A percentile compares a stretch with the other conserved stretches of the same genome.
phyloP scores from a whole-genome alignment of 2,888 invertebrate species.

The Archaeoteleia sp. region DNA sequence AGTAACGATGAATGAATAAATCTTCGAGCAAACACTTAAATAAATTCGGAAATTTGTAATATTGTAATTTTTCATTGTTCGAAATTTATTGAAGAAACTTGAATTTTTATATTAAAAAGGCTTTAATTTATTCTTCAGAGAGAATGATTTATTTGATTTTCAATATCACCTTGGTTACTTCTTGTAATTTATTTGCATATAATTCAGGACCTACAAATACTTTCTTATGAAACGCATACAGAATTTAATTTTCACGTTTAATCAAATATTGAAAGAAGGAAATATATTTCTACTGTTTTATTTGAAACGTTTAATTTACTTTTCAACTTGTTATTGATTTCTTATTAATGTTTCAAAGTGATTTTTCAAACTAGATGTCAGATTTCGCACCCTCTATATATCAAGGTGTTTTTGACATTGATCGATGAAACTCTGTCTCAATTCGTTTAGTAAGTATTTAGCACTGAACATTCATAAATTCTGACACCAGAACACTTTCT shows the following conservation, averaged over 20 bases:
- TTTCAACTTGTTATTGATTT: conserved; percentile 17
- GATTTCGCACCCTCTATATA: conserved; percentile 5
- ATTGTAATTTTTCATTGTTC: too few species aligned
- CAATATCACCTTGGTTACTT: too few species aligned
- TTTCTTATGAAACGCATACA: too few species aligned
- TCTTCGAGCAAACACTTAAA: too few species aligned
- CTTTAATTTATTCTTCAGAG: too few species aligned
- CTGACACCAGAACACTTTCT: neutral
- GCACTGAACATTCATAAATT: neutral
- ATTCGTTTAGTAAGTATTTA: conserved; percentile 17
- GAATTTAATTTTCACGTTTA: conserved; percentile 6
- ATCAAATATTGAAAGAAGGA: conserved; percentile 2
- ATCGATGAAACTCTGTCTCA: conserved; percentile 14
- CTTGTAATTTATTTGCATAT: too few species aligned
- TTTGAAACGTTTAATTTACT: conserved; percentile 29
- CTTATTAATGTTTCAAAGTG: conserved; percentile 11
- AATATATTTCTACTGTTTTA: conserved; percentile 14
- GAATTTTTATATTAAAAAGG: too few species aligned
- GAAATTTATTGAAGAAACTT: too few species aligned
- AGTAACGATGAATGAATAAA: too few species aligned
- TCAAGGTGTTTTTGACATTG: conserved; percentile 17
- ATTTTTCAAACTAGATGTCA: conserved; percentile 7
- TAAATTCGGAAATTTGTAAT: too few species aligned
- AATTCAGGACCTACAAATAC: too few species aligned
- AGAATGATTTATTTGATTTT: too few species aligned